Evolutionary conservation across 2,797 vertebrate species (phyloP), one percentile per base, ranked within the genome.

Genomic region (Anisognathus igniventris): DNA sequence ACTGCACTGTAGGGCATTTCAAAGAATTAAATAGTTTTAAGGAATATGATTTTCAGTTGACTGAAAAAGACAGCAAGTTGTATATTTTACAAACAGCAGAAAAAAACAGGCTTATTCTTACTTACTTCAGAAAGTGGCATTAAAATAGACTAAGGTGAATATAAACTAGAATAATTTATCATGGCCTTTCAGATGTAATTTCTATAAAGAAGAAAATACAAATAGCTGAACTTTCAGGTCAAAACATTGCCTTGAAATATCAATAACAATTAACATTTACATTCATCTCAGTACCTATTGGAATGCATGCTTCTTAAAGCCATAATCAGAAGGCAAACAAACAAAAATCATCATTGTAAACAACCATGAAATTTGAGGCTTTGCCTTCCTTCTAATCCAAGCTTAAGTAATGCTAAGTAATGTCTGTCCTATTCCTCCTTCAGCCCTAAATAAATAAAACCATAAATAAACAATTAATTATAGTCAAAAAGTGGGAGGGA

Each of bases 61-160:
- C 67, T 73, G 17, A 66, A 92, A 96, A 61, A 90, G 72, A 90
- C n/a, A 96, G 30, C 83, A 93, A 95, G 54, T 83, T 86, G 35
- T 47, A 62, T 85, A 71, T 74, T 91, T 93, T 91, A 42, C 47
- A 94, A 86, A 77, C 44, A 96, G 35, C 54, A 80, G 53, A 85
- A 92, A 95, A 91, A 88, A 86, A 14, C 1, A 83, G 90, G 64
- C 78, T 89, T 76, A 70, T 92, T 89, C 90, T 92, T 77, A 68
- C 62, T 91, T 76, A 42, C 35, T 87, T 96, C 74, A 78, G 51
- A 92, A 96, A 93, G 37, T 86, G 39, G 35, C 50, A 72, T 22
- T 81, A 73, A 94, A 87, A 86, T 24, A 82, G 50, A 80, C 30
- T n/a, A 64, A 86, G 48, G 58, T 68, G 39, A 83, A 89, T 56